Conservation (phyloP, 2,113 vertebrate species). For the Scalopus aquaticus region DNA sequence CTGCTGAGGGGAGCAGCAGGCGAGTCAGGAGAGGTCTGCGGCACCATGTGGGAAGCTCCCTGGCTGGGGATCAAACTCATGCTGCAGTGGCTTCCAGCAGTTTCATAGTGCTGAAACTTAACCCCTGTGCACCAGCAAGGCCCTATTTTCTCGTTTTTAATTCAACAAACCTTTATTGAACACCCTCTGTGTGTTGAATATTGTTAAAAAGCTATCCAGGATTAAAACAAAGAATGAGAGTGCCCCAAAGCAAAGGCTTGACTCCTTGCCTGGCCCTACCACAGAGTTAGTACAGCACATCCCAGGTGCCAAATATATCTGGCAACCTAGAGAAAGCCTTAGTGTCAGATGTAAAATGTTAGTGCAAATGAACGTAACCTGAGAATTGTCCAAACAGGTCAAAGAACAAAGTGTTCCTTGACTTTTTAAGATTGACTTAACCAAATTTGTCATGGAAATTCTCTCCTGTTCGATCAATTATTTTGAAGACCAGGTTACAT, state of each 20-base stretch:
- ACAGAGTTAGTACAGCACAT: neutral
- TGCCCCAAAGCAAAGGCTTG: neutral
- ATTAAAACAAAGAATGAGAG: neutral
- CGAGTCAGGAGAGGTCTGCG: too few relatives aligned
- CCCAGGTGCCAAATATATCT: neutral
- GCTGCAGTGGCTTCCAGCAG: too few relatives aligned
- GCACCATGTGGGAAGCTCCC: too few relatives aligned
- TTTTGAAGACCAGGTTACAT: neutral
- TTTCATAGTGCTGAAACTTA: too few relatives aligned
- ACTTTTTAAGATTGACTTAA: slow-evolving; percentile 43
- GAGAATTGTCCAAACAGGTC: slow-evolving; percentile 31
- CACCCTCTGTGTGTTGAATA: neutral
- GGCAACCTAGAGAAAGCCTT: neutral
- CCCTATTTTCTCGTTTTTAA: neutral
- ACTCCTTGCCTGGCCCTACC: neutral
- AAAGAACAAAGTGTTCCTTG: neutral
- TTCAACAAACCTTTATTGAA: neutral
- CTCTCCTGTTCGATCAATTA: neutral
- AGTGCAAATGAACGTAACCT: slow-evolving; percentile 22
- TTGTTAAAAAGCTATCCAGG: neutral
- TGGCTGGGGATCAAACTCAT: too few relatives aligned
- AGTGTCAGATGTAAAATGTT: neutral
- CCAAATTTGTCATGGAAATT: slow-evolving; percentile 36
- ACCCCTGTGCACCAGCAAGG: too few relatives aligned
- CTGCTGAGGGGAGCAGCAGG: too few relatives aligned